Evolutionary conservation across 2,797 vertebrate species (phyloP), one percentile per base, ranked within the genome.

Genomic region (Neosilurus mollespiculum): DNA sequence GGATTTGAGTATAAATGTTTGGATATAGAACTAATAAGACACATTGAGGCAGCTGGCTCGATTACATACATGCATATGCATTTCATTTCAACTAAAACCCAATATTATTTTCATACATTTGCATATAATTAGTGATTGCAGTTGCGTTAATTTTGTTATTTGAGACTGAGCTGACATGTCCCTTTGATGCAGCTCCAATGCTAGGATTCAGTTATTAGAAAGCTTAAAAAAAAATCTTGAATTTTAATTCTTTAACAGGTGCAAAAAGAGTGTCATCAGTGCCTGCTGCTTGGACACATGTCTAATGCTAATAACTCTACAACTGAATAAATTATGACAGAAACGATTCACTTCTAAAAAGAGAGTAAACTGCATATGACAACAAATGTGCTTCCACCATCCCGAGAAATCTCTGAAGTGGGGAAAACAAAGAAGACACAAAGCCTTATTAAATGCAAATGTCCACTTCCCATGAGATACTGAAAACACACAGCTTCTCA

Each of bases 291-390:
- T 26, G n/a, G 73, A 58, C 62, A 78, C 58, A 24, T 34, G 11
- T 72, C 84, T 71, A 72, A 78, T 65, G 80, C 67, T 82, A 81
- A 71, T 66, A 76, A 79, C 73, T 43, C 53, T 0, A 22, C 43
- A 69, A 53, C 64, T 61, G 65, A 87, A 83, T 85, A 78, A 65
- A 78, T 81, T 56, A 73, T 30, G 18, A 78, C 51, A 72, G 64
- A 67, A 73, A 71, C 9, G n/a, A 16, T 73, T 72, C 53, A 53
- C 14, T 49, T 83, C 65, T 69, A 61, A 81, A 78, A 80, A 22
- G 69, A 62, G 6, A 43, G 75, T 49, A 72, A 78, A 83, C 18
- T 66, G 43, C 26, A 56, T 64, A 85, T 62, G 72, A 20, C 62
- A 83, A 49, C 78, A 66, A 83, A 80, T 70, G 56, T 79, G 37